Percentiles rank a stretch among this genome's conserved stretches.
phyloP scores from a whole-genome alignment of 35 echinoderm and acorn worm species.

The Eucidaris tribuloides region DNA sequence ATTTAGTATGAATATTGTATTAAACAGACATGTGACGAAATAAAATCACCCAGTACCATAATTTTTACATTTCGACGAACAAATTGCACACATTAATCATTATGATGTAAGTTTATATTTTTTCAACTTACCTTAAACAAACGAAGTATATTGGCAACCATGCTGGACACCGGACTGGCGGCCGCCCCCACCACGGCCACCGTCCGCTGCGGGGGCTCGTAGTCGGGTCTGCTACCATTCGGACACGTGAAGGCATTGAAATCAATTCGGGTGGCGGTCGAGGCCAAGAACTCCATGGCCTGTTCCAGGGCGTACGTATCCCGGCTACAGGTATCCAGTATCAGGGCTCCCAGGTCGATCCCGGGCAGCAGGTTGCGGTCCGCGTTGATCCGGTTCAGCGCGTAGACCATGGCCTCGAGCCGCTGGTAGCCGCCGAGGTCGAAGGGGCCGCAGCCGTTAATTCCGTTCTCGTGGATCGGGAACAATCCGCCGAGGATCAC shows the following conservation, averaged over 20 bases:
- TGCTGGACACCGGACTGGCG: slow-evolving; percentile 88
- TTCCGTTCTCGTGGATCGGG: slow-evolving; percentile 68
- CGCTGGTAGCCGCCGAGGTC: slow-evolving; percentile 76
- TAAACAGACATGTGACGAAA: no score
- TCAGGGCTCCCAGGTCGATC: slow-evolving; percentile 64
- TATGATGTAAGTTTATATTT: no score
- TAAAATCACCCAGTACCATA: no score
- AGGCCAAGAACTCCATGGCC: slow-evolving; percentile 86
- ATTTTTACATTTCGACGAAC: no score
- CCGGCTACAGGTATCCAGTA: slow-evolving; percentile 83
- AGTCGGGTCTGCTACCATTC: slow-evolving; percentile 52
- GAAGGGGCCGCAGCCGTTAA: slow-evolving; percentile 64
- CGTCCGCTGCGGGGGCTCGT: slow-evolving; percentile 59
- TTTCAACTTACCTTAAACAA: slow-evolving; percentile 92
- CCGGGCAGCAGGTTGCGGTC: slow-evolving; percentile 59
- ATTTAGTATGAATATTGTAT: no score
- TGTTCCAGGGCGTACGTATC: slow-evolving; percentile 95
- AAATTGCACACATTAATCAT: no score
- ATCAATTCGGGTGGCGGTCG: slow-evolving; percentile 62
- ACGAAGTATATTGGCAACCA: slow-evolving; percentile 92
- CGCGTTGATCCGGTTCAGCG: slow-evolving; percentile 71
- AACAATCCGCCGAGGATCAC: slow-evolving; percentile 84
- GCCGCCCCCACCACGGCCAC: slow-evolving; percentile 87
- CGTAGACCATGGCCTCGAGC: slow-evolving; percentile 90
- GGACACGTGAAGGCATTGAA: slow-evolving; percentile 72